Base-by-base conservation (phyloP, 2,888 invertebrate genomes). In the Cephus spinipes region DNA sequence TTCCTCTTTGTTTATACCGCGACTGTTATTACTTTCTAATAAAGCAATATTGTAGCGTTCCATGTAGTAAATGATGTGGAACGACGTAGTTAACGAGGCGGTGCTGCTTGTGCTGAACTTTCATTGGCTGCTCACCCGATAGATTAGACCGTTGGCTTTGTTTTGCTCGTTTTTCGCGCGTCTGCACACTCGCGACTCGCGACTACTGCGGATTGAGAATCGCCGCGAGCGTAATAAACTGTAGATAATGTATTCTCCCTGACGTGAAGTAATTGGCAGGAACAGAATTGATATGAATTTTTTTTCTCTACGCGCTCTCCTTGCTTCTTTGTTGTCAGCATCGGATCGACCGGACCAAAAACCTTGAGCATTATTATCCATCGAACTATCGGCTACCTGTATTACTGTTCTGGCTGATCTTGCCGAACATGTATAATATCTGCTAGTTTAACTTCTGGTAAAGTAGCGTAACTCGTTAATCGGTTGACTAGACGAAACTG, bases 21-120 rank as follows among this genome's bases (percentile, higher is more conserved):
- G 84, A 84, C 87, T 86, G 83, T 87, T 87, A 87, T 87, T 87
- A 84, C 85, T 85, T 86, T 86, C 86, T 87, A 87, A 87, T 87
- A 87, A 86, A 87, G 87, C 87, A 83, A 86, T 87, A 87, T 87
- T 83, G 84, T 83, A 79, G 77, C 78, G 79, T 74, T 76, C 77
- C 74, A 76, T 82, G 74, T 82, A 80, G 84, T 84, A 86, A 87
- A 87, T 85, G 85, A 87, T 79, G 86, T 81, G 86, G 85, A 87
- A 86, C 87, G 86, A 83, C 77, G 84, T 73, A 82, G 84, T 85
- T 87, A 87, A 87, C 86, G 86, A 87, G 87, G 81, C 84, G 82
- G 81, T 82, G 75, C 85, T 79, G 75, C 86, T 73, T 81, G 79
- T 34, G 32, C 75, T 73, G 75, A 74, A 77, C 74, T 74, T 75